phyloP scores from a whole-genome alignment of 1,140 invertebrate species.

The Drosophila funebris region DNA sequence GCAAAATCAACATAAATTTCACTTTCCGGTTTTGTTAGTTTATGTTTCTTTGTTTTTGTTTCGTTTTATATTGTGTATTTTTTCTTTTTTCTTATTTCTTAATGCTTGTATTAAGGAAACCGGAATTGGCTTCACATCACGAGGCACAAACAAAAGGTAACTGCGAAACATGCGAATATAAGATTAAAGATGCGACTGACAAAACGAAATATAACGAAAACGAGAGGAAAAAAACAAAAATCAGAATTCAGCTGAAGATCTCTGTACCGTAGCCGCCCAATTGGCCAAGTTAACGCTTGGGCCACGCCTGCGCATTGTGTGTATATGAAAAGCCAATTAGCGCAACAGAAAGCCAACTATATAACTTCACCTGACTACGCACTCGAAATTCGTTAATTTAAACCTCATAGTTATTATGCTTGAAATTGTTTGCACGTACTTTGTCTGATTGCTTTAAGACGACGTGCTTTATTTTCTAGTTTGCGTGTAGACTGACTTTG shows the following conservation, averaged over 20 bases:
- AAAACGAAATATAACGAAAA: conserved; percentile 44
- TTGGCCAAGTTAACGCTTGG: conserved; percentile 3
- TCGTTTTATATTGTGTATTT: conserved; percentile 26
- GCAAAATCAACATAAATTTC: conserved; percentile 39
- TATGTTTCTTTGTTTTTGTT: conserved; percentile 12
- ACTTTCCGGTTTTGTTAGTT: conserved; percentile 44
- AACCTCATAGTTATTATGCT: conserved; percentile 2
- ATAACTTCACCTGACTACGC: conserved; percentile 25
- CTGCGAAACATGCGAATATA: conserved; percentile 56
- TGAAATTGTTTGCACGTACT: conserved; percentile 25
- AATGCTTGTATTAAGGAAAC: conserved; percentile 42
- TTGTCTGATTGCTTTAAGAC: conserved; percentile 18
- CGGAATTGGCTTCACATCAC: conserved; percentile 65
- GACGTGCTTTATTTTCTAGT: conserved; percentile 25
- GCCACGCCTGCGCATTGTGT: conserved; percentile 54
- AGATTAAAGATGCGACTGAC: conserved; percentile 22
- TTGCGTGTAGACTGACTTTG: not conserved
- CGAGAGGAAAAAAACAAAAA: conserved; percentile 66
- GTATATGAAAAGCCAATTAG: conserved; percentile 48
- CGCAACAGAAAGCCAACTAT: conserved; percentile 24
- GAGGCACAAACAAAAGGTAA: conserved; percentile 44
- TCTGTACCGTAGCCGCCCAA: not conserved
- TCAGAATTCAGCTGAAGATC: conserved; percentile 43
- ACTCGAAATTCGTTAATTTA: conserved; percentile 8
- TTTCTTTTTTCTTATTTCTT: conserved; percentile 18